Base-by-base conservation (phyloP, 2,888 invertebrate species). In the Tryphoninae sp. region DNA sequence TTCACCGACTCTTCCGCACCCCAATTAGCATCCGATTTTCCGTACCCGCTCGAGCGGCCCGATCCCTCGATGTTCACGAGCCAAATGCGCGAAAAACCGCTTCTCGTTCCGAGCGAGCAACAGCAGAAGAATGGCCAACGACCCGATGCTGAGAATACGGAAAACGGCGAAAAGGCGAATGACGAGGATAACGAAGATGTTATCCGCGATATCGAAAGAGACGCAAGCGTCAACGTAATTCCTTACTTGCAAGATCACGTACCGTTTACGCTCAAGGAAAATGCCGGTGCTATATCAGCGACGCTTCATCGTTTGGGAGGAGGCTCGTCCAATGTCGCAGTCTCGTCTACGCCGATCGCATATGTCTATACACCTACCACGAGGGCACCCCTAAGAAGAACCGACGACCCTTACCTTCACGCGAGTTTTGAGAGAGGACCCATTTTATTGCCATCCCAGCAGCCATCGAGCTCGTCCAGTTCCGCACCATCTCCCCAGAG, bases 361-460 rank as follows among this genome's bases (percentile, higher is more conserved):
- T 94, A 94, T 69, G 95, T 94, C 0, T 95, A 94, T 84, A 94
- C 95, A 0, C 95, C 95, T 6, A 95, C 95, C 89, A 93, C 91
- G 88, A 93, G 72, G 89, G 90, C 87, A 67, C 85, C 84, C 55
- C 73, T 80, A 33, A 87, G 86, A 80, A 84, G 87, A n/a, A 67
- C 85, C 22, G 88, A 88, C 4, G 75, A 82, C 1, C 65, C 40
- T 19, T 84, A 82, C 26, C 59, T 58, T 22, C 51, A 72, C 11
- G n/a, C 65, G 1, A 74, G 9, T n/a, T 69, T 64, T 53, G 87
- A 88, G 19, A 85, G 88, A 42, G 89, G 86, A 55, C 91, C 91
- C 0, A 83, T 91, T 3, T 82, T 91, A 0, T 72, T 91, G 7
- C 91, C 92, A 0, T 91, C 91, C 1, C 92, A 90, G 23, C 91